Base-by-base conservation (phyloP, 2,113 vertebrate genomes). In the Brachypteracias leptosomus region DNA sequence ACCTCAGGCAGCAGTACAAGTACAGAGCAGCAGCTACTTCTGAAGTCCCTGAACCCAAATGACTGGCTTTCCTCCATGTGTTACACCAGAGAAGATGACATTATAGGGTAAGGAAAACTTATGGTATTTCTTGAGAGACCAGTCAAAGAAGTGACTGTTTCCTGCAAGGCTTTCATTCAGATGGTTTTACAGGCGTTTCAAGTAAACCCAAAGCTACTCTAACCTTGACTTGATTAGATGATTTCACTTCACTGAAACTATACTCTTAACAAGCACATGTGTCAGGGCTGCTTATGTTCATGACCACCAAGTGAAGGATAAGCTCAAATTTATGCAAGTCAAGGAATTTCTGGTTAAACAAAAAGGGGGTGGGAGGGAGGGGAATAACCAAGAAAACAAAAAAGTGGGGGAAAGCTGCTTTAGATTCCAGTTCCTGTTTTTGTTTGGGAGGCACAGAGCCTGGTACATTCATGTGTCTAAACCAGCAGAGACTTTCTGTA, bases 381-480 rank as follows among this genome's bases (percentile, higher is more conserved):
- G 4, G 24, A 62, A 66, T 49, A 59, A 70, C 21, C 42, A 9
- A 42, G 20, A 51, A 95, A 89, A 71, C 10, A 85, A 65, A 59
- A 33, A 19, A 7, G 7, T 0, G 0, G 4, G 1, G 7, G 3
- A 2, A 54, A 55, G 18, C 5, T 25, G 5, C 61, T 58, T 91
- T 42, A 57, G 80, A 78, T 90, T 90, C 26, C 15, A 36, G 14
- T 81, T 75, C 40, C 24, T 63, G 9, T 1, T 49, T 90, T 90
- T 93, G 31, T 61, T 36, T 74, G 36, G 7, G 19, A 46, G 14
- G 75, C 22, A 44, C 18, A 81, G 13, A 16, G 51, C 47, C 57
- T 88, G 81, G 11, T 25, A 71, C 0, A 6, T 84, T 61, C 16
- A 52, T 9, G 5, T 28, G 13, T 22, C 63, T 80, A 46, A 40